Percentiles rank a stretch among this genome's conserved stretches.
phyloP scores from a whole-genome alignment of 1,140 invertebrate species.

The Apis cerana region DNA sequence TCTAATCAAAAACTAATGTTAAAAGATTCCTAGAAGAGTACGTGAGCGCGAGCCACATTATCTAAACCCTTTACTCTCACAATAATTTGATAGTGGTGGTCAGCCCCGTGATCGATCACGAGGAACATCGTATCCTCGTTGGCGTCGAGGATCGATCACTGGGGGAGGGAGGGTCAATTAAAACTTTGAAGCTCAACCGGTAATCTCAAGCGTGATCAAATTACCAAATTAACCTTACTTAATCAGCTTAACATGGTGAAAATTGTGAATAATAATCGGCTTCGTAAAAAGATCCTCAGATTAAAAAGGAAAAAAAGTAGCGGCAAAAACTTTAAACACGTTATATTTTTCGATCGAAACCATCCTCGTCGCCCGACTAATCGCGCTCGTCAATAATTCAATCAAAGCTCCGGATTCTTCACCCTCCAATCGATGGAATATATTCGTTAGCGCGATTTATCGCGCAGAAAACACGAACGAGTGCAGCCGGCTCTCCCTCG shows the following conservation, averaged over 20 bases:
- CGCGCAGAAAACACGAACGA: constrained; percentile 22
- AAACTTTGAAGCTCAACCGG: background rate
- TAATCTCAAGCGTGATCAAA: background rate
- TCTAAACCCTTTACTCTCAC: background rate
- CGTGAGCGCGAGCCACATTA: background rate
- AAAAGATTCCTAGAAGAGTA: too few relatives aligned
- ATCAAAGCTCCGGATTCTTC: background rate
- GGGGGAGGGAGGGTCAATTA: background rate
- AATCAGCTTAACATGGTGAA: background rate
- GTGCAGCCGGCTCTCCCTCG: constrained; percentile 5
- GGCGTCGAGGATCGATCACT: background rate
- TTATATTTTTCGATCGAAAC: background rate
- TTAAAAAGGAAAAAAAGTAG: too few relatives aligned
- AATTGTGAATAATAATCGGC: background rate
- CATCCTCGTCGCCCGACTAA: background rate
- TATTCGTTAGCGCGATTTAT: constrained; percentile 57
- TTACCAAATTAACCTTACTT: background rate
- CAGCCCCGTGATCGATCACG: background rate
- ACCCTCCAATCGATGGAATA: background rate
- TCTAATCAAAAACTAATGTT: constrained; percentile 26
- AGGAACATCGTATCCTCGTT: too few relatives aligned
- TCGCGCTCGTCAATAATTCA: background rate
- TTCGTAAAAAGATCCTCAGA: too few relatives aligned
- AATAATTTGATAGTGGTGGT: background rate
- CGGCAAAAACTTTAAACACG: too few relatives aligned